A percentile compares a stretch with the other conserved stretches of the same genome.
These are phyloP conservation scores for Brachynemurus nebulosus DNA, from an alignment of 2,888 invertebrate genomes.

Conservation along the genomic window DNA sequence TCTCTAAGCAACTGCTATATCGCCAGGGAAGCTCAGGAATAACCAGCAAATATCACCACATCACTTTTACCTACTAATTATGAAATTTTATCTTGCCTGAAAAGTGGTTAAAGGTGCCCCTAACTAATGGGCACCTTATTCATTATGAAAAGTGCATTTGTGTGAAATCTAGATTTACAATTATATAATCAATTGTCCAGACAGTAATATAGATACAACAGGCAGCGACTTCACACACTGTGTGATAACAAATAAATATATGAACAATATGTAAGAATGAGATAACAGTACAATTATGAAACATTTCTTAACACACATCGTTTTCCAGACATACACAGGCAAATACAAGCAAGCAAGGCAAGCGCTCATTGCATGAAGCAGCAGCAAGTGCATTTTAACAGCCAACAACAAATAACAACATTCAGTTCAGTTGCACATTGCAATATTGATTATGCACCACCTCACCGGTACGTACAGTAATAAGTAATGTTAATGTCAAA, in stretches of 20 bases:
- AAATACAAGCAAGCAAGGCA: background rate
- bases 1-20: no score
- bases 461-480: no score
- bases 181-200: background rate
- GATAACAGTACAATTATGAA: background rate
- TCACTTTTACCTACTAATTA: no score
- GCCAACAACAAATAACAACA: no score
- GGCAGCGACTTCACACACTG: background rate
- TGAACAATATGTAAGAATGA: background rate
- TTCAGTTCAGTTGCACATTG: background rate
- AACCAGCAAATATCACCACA: no score
- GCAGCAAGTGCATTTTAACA: background rate
- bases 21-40: no score
- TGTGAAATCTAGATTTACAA: background rate
- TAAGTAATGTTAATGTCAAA: no score
- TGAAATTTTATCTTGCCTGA: no score
- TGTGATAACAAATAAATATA: background rate
- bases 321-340: background rate
- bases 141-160: background rate
- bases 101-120: no score
- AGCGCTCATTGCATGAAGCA: no score
- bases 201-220: background rate
- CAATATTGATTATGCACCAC: constrained; percentile 2
- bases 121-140: no score
- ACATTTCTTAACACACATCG: background rate